Evolutionary conservation across 2,113 vertebrate genomes (phyloP).

Genomic region (Mormyrus lacerda): DNA sequence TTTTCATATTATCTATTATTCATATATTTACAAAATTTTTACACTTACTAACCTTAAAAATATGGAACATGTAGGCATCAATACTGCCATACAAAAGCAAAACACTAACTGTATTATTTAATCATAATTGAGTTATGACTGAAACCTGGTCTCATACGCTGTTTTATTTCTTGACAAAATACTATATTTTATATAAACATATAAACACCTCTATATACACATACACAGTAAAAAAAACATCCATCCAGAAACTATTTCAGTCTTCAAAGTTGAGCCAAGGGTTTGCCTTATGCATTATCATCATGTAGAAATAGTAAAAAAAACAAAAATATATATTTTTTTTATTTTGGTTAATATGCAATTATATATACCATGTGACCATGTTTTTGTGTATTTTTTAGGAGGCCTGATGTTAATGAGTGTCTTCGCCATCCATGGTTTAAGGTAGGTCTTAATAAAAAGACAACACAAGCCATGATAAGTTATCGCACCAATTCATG

Average conservation of each 20-base stretch:
- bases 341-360: neutral
- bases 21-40: neutral
- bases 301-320: neutral
- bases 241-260: neutral
- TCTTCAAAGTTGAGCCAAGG: neutral
- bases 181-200: neutral
- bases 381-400: slow-evolving; percentile 41
- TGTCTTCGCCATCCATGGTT: slow-evolving; percentile 94
- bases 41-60: neutral
- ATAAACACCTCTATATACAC: neutral
- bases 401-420: slow-evolving; percentile 83
- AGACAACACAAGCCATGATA: neutral
- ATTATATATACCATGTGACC: neutral
- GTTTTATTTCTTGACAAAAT: neutral
- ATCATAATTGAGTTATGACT: neutral
- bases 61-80: neutral
- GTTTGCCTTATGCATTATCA: neutral
- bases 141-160: neutral
- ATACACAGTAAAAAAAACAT: neutral
- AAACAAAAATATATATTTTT: slow-evolving; percentile 1
- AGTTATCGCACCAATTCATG: neutral
- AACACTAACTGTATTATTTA: neutral
- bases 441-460: slow-evolving; percentile 66
- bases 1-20: neutral
- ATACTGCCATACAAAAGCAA: neutral